phyloP scores from a whole-genome alignment of 2,888 invertebrate genomes.

The Mythimna pallens region DNA sequence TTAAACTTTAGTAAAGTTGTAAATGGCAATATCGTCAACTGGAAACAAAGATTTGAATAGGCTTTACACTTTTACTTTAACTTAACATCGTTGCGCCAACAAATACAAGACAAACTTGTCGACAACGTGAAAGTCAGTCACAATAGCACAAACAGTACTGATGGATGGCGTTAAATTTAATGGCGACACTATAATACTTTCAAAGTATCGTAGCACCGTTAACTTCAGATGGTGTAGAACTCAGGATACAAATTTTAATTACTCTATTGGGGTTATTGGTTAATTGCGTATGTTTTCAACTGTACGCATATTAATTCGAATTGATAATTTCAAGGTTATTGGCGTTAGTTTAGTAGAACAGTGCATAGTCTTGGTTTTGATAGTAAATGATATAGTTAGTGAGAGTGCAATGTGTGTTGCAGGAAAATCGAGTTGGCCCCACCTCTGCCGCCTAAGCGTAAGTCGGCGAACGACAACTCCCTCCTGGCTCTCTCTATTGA shows the following conservation, averaged over 20 bases:
- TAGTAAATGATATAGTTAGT: conserved; percentile 60
- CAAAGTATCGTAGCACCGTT: conserved; percentile 43
- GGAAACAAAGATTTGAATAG: conserved; percentile 27
- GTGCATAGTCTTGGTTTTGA: neutral
- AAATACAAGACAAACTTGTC: conserved; percentile 44
- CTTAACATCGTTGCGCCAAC: conserved; percentile 22
- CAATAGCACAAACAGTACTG: conserved; percentile 55
- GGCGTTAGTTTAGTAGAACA: neutral
- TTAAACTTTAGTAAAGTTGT: neutral
- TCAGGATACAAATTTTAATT: conserved; percentile 18
- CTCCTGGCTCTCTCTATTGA: conserved; percentile 91
- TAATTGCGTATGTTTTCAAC: conserved; percentile 20
- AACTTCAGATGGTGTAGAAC: conserved; percentile 11
- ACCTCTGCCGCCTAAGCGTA: conserved; percentile 95
- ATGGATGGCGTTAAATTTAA: conserved; percentile 59
- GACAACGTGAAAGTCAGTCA: conserved; percentile 59
- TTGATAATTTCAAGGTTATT: conserved; percentile 18
- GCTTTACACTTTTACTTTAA: conserved; percentile 21
- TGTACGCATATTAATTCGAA: conserved; percentile 2
- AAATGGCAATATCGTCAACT: neutral
- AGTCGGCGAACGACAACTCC: conserved; percentile 88
- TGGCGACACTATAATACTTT: conserved; percentile 59
- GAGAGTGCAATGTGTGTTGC: conserved; percentile 79
- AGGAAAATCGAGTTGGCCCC: conserved; percentile 93
- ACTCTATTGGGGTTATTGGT: conserved; percentile 37